Percentiles rank a stretch among this genome's conserved stretches.
Evolutionary conservation across 1,140 invertebrate genomes (phyloP).

Genomic region (Ptiloglossa arizonensis): DNA sequence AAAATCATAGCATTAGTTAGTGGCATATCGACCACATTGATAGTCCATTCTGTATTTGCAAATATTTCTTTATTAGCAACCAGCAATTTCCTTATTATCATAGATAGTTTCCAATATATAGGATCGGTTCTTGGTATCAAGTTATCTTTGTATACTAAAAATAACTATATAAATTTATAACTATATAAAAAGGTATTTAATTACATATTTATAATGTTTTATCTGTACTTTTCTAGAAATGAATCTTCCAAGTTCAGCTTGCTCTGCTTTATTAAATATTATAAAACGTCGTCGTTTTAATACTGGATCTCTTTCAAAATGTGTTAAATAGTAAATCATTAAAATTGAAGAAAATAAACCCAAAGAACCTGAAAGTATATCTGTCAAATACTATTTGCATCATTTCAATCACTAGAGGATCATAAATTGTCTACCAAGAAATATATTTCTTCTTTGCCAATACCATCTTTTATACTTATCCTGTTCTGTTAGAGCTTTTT

Average conservation of each 20-base stretch:
- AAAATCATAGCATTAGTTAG: constrained; percentile 83
- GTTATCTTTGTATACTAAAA: constrained; percentile 67
- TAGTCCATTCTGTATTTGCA: constrained; percentile 79
- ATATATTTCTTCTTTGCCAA: constrained; percentile 48
- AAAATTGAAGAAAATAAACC: constrained; percentile 55
- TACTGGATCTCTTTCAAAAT: constrained; percentile 82
- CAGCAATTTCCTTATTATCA: constrained; percentile 77
- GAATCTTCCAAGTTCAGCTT: constrained; percentile 75
- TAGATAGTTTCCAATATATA: constrained; percentile 71
- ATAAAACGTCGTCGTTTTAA: constrained; percentile 83
- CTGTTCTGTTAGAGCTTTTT: constrained; percentile 73
- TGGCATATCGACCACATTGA: constrained; percentile 80
- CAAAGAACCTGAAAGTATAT: constrained; percentile 62
- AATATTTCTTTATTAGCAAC: constrained; percentile 81
- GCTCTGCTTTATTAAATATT: constrained; percentile 80
- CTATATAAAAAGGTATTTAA: background rate
- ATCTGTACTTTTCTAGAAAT: constrained; percentile 27
- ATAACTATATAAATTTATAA: constrained; percentile 51
- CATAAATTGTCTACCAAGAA: constrained; percentile 60
- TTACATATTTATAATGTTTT: background rate
- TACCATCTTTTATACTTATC: constrained; percentile 69
- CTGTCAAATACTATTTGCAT: constrained; percentile 10
- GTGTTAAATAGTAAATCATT: constrained; percentile 79
- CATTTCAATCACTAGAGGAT: constrained; percentile 1
- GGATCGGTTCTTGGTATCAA: constrained; percentile 73